A percentile compares a stretch with the other conserved stretches of the same genome.
Conservation (phyloP, 2,888 invertebrate species). For the Rhyacophila evoluta region DNA sequence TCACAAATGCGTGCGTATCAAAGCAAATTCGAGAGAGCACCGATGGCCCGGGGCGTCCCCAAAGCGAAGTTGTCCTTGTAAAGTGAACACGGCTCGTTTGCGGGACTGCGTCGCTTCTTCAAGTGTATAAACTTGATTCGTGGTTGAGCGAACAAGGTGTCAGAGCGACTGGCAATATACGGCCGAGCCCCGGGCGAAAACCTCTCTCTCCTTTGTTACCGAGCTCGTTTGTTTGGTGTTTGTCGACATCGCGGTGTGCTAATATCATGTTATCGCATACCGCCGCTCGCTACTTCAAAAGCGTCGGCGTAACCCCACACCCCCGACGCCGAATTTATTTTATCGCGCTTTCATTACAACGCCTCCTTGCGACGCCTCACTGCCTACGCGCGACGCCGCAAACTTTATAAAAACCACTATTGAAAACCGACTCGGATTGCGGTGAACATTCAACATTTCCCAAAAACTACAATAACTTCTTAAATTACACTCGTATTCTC, state of each 20-base stretch:
- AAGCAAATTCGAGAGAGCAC: not conserved
- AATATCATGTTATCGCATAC: constrained; percentile 53
- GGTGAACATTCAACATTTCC: too few relatives aligned
- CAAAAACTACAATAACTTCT: too few relatives aligned
- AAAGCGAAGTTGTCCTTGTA: constrained; percentile 7
- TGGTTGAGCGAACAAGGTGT: constrained; percentile 36
- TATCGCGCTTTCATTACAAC: constrained; percentile 12
- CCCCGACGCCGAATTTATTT: not conserved
- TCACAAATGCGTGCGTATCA: not conserved
- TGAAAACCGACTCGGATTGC: not conserved
- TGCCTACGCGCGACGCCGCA: not conserved
- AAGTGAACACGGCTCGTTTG: constrained; percentile 26
- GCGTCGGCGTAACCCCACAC: constrained; percentile 29
- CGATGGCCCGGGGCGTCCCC: not conserved
- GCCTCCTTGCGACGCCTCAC: not conserved
- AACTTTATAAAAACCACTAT: not conserved
- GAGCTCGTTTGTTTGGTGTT: constrained; percentile 40
- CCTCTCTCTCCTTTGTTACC: constrained; percentile 30
- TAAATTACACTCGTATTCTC: too few relatives aligned
- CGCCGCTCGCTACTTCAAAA: constrained; percentile 53
- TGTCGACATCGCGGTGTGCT: constrained; percentile 40
- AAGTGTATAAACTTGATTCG: constrained; percentile 37
- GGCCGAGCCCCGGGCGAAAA: constrained; percentile 27
- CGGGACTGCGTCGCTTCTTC: constrained; percentile 14
- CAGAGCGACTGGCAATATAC: constrained; percentile 34